phyloP scores from a whole-genome alignment of 2,888 invertebrate species.

The Abscondita cerata region DNA sequence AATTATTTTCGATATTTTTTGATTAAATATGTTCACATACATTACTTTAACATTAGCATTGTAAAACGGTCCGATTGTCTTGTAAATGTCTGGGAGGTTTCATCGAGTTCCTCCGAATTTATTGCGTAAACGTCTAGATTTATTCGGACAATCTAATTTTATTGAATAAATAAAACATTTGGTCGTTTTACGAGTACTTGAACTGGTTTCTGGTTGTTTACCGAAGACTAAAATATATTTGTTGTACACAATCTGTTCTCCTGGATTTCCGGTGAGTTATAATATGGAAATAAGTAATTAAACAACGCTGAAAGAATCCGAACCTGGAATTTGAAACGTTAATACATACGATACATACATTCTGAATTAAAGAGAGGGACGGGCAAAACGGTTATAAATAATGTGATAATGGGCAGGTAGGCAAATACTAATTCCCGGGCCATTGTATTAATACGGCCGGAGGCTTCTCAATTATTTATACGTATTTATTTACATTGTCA shows the following conservation, averaged over 20 bases:
- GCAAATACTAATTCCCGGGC: slow-evolving; percentile 53
- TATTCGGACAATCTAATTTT: slow-evolving; percentile 28
- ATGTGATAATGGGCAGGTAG: slow-evolving; percentile 52
- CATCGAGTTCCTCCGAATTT: slow-evolving; percentile 23
- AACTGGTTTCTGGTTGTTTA: background rate
- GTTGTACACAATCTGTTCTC: background rate
- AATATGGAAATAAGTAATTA: slow-evolving; percentile 4
- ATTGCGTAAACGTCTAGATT: slow-evolving; percentile 25
- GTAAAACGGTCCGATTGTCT: slow-evolving; percentile 32
- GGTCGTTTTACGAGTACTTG: background rate
- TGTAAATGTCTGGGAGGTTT: slow-evolving; percentile 27
- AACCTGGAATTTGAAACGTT: slow-evolving; percentile 8
- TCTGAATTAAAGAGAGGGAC: slow-evolving; percentile 27
- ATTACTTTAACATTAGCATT: slow-evolving; percentile 27
- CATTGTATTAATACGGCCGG: slow-evolving; percentile 46
- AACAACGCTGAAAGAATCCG: slow-evolving; percentile 5
- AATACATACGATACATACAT: slow-evolving; percentile 16
- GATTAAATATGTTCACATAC: background rate
- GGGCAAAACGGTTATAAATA: slow-evolving; percentile 46
- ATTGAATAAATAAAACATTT: slow-evolving; percentile 28
- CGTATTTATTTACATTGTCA: slow-evolving; percentile 54
- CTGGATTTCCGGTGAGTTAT: no score
- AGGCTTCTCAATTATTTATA: slow-evolving; percentile 51
- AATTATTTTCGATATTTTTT: no score
- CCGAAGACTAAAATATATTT: background rate